A percentile compares a stretch with the other conserved stretches of the same genome.
Evolutionary conservation across 2,888 invertebrate species (phyloP).

Genomic region (Melanostoma scalare): DNA sequence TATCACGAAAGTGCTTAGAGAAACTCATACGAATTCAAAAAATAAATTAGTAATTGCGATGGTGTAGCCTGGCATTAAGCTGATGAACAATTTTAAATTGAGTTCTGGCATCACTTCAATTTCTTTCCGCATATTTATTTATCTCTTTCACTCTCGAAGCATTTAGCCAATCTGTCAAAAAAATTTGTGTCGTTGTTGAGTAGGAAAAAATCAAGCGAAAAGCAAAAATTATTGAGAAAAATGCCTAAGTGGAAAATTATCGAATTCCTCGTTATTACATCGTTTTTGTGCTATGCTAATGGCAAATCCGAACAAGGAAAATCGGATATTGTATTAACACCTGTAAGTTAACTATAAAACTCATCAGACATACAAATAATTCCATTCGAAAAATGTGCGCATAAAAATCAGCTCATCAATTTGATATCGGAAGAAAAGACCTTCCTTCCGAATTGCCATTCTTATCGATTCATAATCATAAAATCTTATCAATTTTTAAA

Average conservation of each 20-base stretch:
- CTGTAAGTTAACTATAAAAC: slow-evolving; percentile 40
- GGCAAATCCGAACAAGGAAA: slow-evolving; percentile 72
- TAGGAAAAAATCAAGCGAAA: slow-evolving; percentile 47
- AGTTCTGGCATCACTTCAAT: slow-evolving; percentile 25
- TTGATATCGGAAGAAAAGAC: not conserved
- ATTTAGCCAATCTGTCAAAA: slow-evolving; percentile 48
- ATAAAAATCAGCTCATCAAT: not conserved
- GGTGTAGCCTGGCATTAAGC: too few relatives aligned
- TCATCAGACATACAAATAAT: not conserved
- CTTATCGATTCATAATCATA: slow-evolving; percentile 61
- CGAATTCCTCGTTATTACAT: slow-evolving; percentile 56
- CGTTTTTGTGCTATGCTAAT: slow-evolving; percentile 55
- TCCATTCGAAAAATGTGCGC: slow-evolving; percentile 31
- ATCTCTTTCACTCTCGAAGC: slow-evolving; percentile 35
- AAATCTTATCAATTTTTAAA: slow-evolving; percentile 32
- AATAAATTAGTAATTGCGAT: too few relatives aligned
- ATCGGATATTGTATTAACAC: slow-evolving; percentile 53
- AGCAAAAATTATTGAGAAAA: slow-evolving; percentile 39
- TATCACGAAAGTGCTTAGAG: too few relatives aligned
- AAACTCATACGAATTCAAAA: too few relatives aligned
- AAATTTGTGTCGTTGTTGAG: slow-evolving; percentile 58
- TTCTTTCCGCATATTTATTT: not conserved
- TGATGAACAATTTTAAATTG: too few relatives aligned
- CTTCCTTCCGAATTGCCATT: slow-evolving; percentile 42
- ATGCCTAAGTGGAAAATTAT: slow-evolving; percentile 70